phyloP scores from a whole-genome alignment of 1,140 invertebrate genomes.

The Lutraria rhynchaena region DNA sequence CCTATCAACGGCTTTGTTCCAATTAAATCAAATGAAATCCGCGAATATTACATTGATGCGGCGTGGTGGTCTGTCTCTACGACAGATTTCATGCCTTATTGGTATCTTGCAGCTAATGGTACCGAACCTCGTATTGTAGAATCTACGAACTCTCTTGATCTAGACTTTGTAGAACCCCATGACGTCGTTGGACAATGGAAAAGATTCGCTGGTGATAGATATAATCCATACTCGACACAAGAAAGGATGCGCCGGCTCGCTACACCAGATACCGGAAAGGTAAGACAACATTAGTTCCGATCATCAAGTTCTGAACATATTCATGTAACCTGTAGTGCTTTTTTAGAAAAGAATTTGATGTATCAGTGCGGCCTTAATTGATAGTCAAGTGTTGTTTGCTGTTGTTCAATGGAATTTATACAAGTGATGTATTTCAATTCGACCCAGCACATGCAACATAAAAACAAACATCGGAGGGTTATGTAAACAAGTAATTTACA shows the following conservation, averaged over 20 bases:
- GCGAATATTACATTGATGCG: slow-evolving; percentile 18
- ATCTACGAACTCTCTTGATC: slow-evolving; percentile 4
- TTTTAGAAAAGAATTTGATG: no score
- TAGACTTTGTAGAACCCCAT: slow-evolving; percentile 35
- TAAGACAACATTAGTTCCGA: no score
- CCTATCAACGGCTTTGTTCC: slow-evolving; percentile 24
- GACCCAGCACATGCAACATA: no score
- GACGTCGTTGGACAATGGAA: slow-evolving; percentile 50
- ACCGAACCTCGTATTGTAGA: slow-evolving; percentile 34
- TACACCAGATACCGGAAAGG: slow-evolving; percentile 5
- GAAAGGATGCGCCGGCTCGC: slow-evolving; percentile 13
- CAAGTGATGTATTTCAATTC: no score
- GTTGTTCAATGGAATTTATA: no score
- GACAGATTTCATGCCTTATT: slow-evolving; percentile 50
- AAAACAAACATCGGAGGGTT: no score
- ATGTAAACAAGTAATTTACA: no score
- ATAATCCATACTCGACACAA: slow-evolving; percentile 44
- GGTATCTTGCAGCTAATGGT: slow-evolving; percentile 28
- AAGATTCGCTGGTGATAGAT: slow-evolving; percentile 24
- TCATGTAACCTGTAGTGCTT: no score
- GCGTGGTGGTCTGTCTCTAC: slow-evolving; percentile 5
- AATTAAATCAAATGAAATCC: slow-evolving; percentile 7
- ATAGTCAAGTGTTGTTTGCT: no score
- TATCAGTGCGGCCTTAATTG: no score
- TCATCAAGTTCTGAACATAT: no score